Conservation (phyloP, 1,140 invertebrate genomes). For the Nephotettix cincticeps region DNA sequence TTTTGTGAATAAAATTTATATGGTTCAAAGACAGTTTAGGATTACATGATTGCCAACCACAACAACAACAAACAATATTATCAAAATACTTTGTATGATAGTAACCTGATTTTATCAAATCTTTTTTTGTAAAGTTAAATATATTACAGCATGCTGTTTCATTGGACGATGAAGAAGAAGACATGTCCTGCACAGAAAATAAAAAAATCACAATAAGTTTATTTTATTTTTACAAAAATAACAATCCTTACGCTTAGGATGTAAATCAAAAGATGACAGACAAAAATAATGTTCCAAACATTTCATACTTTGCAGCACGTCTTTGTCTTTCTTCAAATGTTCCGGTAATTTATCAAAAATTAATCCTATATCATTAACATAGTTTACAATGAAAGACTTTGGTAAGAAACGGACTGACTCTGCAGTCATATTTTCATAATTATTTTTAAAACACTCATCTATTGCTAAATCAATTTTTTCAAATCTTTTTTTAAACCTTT, state of each 20-base stretch:
- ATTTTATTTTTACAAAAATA: neutral
- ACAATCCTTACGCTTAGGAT: neutral
- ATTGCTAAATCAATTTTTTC: slow-evolving; percentile 12
- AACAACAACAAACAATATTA: neutral
- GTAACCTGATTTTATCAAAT: neutral
- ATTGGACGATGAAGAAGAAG: neutral
- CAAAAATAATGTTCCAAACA: slow-evolving; percentile 1
- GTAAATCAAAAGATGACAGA: neutral
- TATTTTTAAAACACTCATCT: neutral
- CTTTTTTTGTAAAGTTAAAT: slow-evolving; percentile 1
- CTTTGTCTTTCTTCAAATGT: neutral
- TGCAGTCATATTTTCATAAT: neutral
- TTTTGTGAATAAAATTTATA: neutral
- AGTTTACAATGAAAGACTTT: neutral
- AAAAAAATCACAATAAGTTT: neutral
- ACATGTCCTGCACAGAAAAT: neutral
- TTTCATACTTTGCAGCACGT: neutral
- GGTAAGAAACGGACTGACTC: neutral
- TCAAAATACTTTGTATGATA: neutral
- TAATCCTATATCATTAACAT: neutral
- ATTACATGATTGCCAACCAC: neutral
- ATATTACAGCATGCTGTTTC: neutral
- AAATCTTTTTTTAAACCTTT: neutral
- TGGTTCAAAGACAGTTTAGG: neutral
- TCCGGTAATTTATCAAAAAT: neutral